Conservation (phyloP, 1,140 invertebrate genomes). For the Leucophenga varia region DNA sequence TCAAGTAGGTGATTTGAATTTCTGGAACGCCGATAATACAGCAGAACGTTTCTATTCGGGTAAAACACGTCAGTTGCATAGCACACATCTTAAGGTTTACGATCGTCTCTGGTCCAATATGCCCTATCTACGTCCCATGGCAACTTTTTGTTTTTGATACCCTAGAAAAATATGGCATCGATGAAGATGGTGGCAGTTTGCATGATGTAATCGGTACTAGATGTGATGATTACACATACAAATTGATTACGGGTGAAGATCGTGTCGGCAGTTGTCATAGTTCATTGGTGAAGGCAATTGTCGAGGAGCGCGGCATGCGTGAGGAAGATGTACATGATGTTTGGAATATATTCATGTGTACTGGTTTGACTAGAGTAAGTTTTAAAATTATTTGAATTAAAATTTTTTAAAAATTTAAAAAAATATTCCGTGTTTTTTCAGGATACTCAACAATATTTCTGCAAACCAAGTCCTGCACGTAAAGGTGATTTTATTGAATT, state of each 20-base stretch:
- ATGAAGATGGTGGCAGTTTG: constrained; percentile 57
- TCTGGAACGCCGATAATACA: constrained; percentile 58
- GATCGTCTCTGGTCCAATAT: constrained; percentile 59
- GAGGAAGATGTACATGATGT: constrained; percentile 61
- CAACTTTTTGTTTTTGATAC: constrained; percentile 59
- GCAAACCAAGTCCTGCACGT: constrained; percentile 57
- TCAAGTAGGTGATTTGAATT: constrained; percentile 58
- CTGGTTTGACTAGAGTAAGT: constrained; percentile 52
- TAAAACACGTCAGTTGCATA: constrained; percentile 59
- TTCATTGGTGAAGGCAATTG: constrained; percentile 55
- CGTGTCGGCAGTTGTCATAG: constrained; percentile 57
- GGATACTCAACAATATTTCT: constrained; percentile 59
- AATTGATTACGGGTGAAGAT: constrained; percentile 56
- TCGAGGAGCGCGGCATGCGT: constrained; percentile 49
- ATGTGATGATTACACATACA: constrained; percentile 59
- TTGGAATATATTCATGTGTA: constrained; percentile 61
- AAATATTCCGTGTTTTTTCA: constrained; percentile 14
- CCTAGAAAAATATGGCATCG: constrained; percentile 56
- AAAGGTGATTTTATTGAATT: constrained; percentile 60
- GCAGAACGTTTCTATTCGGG: constrained; percentile 58
- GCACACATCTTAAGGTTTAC: constrained; percentile 55
- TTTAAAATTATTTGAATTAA: background rate
- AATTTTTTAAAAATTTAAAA: background rate
- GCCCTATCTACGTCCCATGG: constrained; percentile 58
- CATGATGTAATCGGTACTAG: constrained; percentile 59